phyloP scores from a whole-genome alignment of 1,140 invertebrate species.

The Elymnias hypermnestra region DNA sequence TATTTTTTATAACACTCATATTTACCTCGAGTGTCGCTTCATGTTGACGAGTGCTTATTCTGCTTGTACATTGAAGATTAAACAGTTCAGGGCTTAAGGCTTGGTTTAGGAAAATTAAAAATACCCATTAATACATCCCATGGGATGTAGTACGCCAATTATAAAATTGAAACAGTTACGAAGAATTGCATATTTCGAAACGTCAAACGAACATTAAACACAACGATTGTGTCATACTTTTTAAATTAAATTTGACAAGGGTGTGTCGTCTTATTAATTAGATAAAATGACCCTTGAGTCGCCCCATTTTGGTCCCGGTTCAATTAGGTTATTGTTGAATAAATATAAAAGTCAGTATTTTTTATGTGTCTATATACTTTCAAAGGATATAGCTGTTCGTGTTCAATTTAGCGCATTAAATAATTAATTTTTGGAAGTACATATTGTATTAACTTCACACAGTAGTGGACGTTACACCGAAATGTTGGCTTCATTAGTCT shows the following conservation, averaged over 20 bases:
- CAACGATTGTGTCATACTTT: conserved; percentile 2
- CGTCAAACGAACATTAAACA: conserved; percentile 6
- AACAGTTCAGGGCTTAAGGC: conserved; percentile 23
- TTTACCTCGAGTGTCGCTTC: conserved; percentile 45
- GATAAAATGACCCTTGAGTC: not conserved
- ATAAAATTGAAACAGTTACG: conserved; percentile 44
- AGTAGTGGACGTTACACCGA: too few relatives aligned
- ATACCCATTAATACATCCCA: conserved; percentile 32
- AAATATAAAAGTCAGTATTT: not conserved
- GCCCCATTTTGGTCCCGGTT: not conserved
- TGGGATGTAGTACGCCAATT: conserved; percentile 35
- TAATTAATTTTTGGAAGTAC: too few relatives aligned
- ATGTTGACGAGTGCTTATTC: conserved; percentile 27
- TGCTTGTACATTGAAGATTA: conserved; percentile 6
- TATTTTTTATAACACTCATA: too few relatives aligned
- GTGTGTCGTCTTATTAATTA: conserved; percentile 3
- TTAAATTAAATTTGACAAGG: conserved; percentile 1
- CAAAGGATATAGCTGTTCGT: too few relatives aligned
- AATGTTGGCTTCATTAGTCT: too few relatives aligned
- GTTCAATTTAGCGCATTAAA: too few relatives aligned
- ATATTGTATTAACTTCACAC: too few relatives aligned
- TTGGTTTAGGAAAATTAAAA: conserved; percentile 22
- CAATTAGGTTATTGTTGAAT: too few relatives aligned
- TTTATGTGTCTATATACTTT: too few relatives aligned
- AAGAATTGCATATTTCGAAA: conserved; percentile 20